These are phyloP conservation scores for Lordiphosa fenestrarum DNA, from an alignment of 2,888 invertebrate species.

Conservation along the genomic window DNA sequence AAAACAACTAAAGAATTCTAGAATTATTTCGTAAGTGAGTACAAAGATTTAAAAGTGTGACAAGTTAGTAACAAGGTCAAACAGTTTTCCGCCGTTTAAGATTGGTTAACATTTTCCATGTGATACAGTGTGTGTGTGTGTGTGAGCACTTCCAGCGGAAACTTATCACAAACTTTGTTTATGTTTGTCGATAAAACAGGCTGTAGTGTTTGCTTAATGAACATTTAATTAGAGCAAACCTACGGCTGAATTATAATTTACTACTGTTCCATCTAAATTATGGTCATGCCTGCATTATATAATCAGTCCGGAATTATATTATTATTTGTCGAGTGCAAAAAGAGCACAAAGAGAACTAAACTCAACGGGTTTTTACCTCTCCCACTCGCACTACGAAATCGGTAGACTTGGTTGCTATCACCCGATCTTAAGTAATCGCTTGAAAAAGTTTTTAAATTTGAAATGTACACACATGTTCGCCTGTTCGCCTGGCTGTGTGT, in stretches of 20 bases:
- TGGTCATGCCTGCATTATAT: constrained; percentile 48
- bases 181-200: constrained; percentile 42
- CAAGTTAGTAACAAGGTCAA: background rate
- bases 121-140: constrained; percentile 12
- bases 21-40: constrained; percentile 7
- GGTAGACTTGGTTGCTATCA: constrained; percentile 32
- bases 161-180: constrained; percentile 60
- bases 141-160: constrained; percentile 35
- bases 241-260: constrained; percentile 7
- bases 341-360: constrained; percentile 18
- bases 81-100: constrained; percentile 1
- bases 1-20: background rate
- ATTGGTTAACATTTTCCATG: background rate
- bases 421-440: constrained; percentile 48
- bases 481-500: background rate
- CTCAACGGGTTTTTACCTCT: constrained; percentile 11
- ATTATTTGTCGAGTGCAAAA: constrained; percentile 28
- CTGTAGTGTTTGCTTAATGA: constrained; percentile 4
- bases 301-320: constrained; percentile 34
- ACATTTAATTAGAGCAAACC: constrained; percentile 1
- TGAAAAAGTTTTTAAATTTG: constrained; percentile 22
- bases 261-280: constrained; percentile 10
- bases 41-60: background rate
- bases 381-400: constrained; percentile 21
- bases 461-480: constrained; percentile 3